Percentiles rank a stretch among this genome's conserved stretches.
Evolutionary conservation across 2,888 invertebrate species (phyloP).

Genomic region (Hofmannophila pseudospretella): DNA sequence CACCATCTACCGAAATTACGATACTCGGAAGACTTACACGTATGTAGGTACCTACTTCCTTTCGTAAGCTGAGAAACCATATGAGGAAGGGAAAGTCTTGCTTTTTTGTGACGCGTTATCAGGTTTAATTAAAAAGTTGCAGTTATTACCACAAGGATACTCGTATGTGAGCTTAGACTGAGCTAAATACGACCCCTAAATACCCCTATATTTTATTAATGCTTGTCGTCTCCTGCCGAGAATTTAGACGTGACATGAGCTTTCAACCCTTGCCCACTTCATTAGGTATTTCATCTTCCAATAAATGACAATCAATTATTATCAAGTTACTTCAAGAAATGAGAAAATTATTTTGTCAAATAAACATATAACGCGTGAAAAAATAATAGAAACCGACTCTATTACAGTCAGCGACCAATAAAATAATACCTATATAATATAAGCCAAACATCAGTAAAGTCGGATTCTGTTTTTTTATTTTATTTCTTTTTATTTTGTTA

Average conservation of each 20-base stretch:
- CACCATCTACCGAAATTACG: no score
- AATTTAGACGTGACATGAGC: conserved; percentile 28
- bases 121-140: conserved; percentile 61
- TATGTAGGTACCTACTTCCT: no score
- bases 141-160: conserved; percentile 45
- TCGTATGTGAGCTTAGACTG: conserved; percentile 28
- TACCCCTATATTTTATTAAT: conserved; percentile 49
- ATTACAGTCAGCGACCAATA: no score
- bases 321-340: not conserved
- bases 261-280: conserved; percentile 4
- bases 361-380: no score
- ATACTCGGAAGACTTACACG: no score
- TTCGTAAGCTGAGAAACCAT: conserved; percentile 28
- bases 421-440: no score
- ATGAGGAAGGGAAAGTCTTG: conserved; percentile 40
- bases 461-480: no score
- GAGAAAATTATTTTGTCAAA: no score
- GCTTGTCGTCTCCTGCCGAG: conserved; percentile 22
- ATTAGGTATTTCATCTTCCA: conserved; percentile 1
- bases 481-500: no score
- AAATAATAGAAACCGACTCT: no score
- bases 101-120: conserved; percentile 45
- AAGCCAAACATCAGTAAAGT: no score
- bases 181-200: conserved; percentile 25
- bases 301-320: not conserved